Conservation (phyloP, 2,113 vertebrate species). For the Malaclemys terrapin region DNA sequence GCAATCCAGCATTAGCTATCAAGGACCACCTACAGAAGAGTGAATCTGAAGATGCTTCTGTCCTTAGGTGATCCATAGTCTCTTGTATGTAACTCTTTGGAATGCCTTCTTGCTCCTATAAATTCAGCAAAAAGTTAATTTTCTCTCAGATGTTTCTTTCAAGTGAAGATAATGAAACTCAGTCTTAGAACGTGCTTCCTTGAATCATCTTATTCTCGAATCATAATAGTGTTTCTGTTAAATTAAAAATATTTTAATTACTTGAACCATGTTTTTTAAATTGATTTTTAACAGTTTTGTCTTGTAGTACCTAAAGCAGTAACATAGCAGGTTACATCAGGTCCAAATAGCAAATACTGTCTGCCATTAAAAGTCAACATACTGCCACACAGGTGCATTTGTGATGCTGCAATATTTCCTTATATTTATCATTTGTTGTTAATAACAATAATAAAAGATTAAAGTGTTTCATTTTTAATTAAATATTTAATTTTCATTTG, state of each 20-base stretch:
- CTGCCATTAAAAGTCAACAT: neutral
- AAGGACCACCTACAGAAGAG: neutral
- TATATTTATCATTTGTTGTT: neutral
- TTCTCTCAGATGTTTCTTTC: neutral
- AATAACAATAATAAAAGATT: neutral
- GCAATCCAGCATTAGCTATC: neutral
- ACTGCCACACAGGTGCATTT: neutral
- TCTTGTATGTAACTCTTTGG: neutral
- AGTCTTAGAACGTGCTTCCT: neutral
- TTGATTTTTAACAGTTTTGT: neutral
- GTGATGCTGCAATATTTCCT: neutral
- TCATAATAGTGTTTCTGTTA: neutral
- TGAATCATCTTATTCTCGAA: neutral
- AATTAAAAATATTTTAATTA: neutral
- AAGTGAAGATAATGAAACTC: neutral
- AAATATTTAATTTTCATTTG: neutral
- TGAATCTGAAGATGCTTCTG: neutral
- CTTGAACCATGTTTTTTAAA: neutral
- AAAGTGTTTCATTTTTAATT: neutral
- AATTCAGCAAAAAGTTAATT: neutral
- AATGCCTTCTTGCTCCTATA: neutral
- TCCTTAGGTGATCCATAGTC: fast-evolving
- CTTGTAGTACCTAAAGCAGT: neutral
- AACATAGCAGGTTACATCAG: neutral
- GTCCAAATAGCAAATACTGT: neutral